A percentile compares a stretch with the other conserved stretches of the same genome.
Evolutionary conservation across 2,888 invertebrate genomes (phyloP).

Genomic region (Ichneumon xanthorius): DNA sequence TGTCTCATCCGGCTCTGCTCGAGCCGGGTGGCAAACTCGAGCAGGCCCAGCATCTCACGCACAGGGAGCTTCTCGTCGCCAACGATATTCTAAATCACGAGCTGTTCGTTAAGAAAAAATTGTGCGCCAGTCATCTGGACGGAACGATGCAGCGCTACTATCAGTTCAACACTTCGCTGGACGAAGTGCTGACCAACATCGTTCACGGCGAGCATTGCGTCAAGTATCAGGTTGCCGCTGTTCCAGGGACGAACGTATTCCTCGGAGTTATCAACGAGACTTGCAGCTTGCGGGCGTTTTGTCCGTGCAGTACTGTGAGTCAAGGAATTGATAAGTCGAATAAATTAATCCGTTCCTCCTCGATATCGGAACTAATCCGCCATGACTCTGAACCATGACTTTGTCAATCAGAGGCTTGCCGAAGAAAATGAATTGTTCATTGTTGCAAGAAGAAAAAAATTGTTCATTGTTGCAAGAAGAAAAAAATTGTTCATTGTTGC

Average conservation of each 20-base stretch:
- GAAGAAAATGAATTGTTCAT: no score
- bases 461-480: no score
- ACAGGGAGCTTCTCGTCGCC: conserved; percentile 95
- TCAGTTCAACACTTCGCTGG: conserved; percentile 92
- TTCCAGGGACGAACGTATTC: conserved; percentile 95
- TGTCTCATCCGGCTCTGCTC: conserved; percentile 94
- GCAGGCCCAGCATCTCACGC: conserved; percentile 94
- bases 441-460: no score
- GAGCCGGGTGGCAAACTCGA: conserved; percentile 89
- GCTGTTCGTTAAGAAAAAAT: conserved; percentile 92
- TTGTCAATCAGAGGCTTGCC: no score
- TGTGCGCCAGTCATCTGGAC: conserved; percentile 94
- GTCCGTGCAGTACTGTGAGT: conserved; percentile 94
- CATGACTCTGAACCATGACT: no score
- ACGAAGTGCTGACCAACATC: conserved; percentile 92
- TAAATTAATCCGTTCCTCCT: no score
- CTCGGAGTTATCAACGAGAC: conserved; percentile 95
- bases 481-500: no score
- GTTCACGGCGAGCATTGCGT: conserved; percentile 95
- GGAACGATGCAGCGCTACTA: conserved; percentile 93
- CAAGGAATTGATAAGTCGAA: background rate
- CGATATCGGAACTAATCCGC: no score
- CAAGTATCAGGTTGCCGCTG: conserved; percentile 92
- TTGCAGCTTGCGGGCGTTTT: conserved; percentile 93
- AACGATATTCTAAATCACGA: conserved; percentile 96